Percentiles rank a stretch among this genome's conserved stretches.
These are phyloP conservation scores for Pterocles burchelli DNA, from an alignment of 2,113 vertebrate species.

Conservation along the genomic window DNA sequence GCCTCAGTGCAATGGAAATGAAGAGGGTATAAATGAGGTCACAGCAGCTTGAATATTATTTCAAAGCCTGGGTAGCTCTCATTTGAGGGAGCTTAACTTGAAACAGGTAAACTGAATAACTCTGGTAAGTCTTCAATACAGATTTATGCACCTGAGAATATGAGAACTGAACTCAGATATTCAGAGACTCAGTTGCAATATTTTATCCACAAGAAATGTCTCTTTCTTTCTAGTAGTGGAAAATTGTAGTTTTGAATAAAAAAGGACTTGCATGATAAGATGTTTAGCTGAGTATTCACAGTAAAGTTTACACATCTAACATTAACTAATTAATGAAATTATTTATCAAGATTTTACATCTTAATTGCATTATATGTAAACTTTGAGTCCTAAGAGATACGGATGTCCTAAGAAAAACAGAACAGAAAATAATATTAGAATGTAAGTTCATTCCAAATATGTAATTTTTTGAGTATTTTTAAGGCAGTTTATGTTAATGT, in stretches of 20 bases:
- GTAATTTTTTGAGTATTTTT: background rate
- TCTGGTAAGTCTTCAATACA: background rate
- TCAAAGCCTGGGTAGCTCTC: background rate
- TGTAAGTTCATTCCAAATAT: background rate
- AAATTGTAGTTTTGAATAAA: background rate
- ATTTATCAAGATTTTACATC: background rate
- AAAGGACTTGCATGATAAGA: background rate
- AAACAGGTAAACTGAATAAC: background rate
- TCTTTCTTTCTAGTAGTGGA: background rate
- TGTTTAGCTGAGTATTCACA: background rate
- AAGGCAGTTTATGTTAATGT: background rate
- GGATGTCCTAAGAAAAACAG: background rate
- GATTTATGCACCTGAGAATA: background rate
- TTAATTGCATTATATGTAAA: background rate
- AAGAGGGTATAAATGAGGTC: background rate
- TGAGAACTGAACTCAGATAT: background rate
- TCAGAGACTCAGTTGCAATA: background rate
- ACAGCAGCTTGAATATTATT: background rate
- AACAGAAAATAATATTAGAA: background rate
- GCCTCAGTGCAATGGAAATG: background rate
- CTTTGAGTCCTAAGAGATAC: background rate
- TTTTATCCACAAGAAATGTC: background rate
- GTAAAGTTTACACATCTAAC: background rate
- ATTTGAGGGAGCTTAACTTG: background rate
- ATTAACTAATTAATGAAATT: background rate